These are phyloP conservation scores for Uromys caudimaculatus DNA, from an alignment of 2,797 vertebrate genomes.

Conservation along the genomic window DNA sequence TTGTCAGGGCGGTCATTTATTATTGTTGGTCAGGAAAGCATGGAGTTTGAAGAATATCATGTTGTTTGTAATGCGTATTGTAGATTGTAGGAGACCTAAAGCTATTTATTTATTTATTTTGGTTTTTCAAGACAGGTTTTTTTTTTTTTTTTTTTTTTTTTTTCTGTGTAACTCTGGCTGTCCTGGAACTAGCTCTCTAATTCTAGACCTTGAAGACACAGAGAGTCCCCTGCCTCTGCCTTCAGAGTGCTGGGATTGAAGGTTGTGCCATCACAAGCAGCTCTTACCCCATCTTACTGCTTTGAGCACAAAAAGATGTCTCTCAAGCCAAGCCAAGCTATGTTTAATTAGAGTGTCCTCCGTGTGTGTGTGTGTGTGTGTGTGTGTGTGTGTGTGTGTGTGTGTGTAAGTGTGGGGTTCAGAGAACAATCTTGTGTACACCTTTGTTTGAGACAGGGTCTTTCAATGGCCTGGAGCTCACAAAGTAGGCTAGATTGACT, in stretches of 20 bases:
- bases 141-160: background rate
- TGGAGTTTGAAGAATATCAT: background rate
- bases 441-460: background rate
- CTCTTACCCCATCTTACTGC: background rate
- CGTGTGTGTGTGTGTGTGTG: background rate
- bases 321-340: background rate
- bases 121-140: background rate
- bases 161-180: background rate
- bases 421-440: background rate
- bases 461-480: background rate
- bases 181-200: background rate
- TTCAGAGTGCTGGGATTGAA: background rate
- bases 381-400: background rate
- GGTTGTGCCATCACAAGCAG: background rate
- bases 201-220: background rate
- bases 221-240: background rate
- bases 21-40: background rate
- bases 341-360: background rate
- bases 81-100: background rate
- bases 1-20: background rate
- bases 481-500: background rate
- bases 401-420: too few relatives aligned
- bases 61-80: background rate
- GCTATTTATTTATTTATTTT: background rate
- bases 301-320: background rate